Base-by-base conservation (phyloP, 1,140 invertebrate species). In the Ruditapes philippinarum region DNA sequence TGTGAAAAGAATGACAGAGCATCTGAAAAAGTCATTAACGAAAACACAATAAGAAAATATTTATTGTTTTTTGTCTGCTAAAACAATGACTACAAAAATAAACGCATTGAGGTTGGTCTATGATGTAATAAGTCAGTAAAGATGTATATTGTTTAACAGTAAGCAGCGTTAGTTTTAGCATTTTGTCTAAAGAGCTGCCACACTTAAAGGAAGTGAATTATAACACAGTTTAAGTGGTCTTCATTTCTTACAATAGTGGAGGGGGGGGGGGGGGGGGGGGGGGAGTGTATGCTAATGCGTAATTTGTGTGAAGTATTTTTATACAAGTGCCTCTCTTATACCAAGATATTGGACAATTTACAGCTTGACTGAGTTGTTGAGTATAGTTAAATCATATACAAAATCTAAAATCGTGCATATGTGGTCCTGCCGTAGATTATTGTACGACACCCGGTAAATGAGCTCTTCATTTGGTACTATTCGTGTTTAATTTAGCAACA, bases 401-500 rank as follows among this genome's bases (percentile, higher is more conserved):
- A n/a, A 40, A 70, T 70, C 65, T 19, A 12, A 45, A 70, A 70
- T 70, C 65, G 33, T 70, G 65, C 28, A 28, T 70, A 70, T 70
- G 36, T 36, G 65, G 36, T 70, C 65, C 22, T 2, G 17, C 4
- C 65, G 19, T 70, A 38, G 65, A 36, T 40, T 70, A 70, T 70
- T 12, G 1, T 40, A 38, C 22, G 45, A 78, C 73, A 78, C 73
- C 73, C 73, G 45, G 40, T 12, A 78, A 78, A 78, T 5, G 73
- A 78, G 73, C 40, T 78, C 73, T 17, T 51, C 49, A 78, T 51
- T 51, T 31, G 25, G 25, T 36, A 14, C 54, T 54, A 65, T 81
- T 81, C 54, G 51, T 42, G 79, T 65, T 81, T 81, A 81, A 81
- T 81, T 81, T 62, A 81, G 79, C 79, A 62, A 65, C 49, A 25